Evolutionary conservation across 2,797 vertebrate genomes (phyloP), one percentile per base, ranked within the genome.

Genomic region (Schizothorax lantsangensis): DNA sequence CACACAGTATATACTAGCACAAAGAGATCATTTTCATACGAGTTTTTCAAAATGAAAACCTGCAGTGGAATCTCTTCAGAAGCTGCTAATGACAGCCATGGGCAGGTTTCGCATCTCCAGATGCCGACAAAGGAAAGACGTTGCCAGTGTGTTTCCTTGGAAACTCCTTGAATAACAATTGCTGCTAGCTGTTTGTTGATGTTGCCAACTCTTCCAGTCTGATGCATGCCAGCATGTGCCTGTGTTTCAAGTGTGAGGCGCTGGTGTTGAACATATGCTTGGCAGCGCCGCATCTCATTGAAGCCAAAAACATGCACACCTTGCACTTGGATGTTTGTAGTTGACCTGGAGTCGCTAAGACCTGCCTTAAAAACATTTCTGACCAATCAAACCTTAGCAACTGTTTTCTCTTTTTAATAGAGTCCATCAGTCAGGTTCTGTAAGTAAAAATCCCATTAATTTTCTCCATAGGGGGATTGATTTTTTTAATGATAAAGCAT

Each of bases 161-260:
- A 84, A 78, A 54, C 74, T 19, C 71, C 82, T 57, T 74, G 52
- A 74, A 83, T 74, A 68, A 68, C 73, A 54, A 78, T 68, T 69
- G 83, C 74, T 84, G 36, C 75, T 69, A 68, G 62, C 45, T 40
- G 62, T 84, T 62, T 84, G 73, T 78, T 49, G 83, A 78, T 54
- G 62, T 78, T 84, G 62, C 83, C 83, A 84, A 62, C 59, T 87
- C 68, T 87, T 83, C 38, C 49, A 82, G 82, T 79, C 80, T 69
- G 43, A 82, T 87, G 64, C 38, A 52, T 83, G 81, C 64, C 81
- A 62, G 68, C 21, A 17, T 59, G 75, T 57, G 86, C 64, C 73
- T 33, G 40, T 84, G 74, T 84, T 79, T 84, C 45, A 69, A 59
- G 62, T 57, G 74, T 21, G 81, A 83, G 81, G 52, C 6, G 17